Percentiles rank a stretch among this genome's conserved stretches.
Conservation (phyloP, 2,888 invertebrate genomes). For the Sarcophaga rosellei region DNA sequence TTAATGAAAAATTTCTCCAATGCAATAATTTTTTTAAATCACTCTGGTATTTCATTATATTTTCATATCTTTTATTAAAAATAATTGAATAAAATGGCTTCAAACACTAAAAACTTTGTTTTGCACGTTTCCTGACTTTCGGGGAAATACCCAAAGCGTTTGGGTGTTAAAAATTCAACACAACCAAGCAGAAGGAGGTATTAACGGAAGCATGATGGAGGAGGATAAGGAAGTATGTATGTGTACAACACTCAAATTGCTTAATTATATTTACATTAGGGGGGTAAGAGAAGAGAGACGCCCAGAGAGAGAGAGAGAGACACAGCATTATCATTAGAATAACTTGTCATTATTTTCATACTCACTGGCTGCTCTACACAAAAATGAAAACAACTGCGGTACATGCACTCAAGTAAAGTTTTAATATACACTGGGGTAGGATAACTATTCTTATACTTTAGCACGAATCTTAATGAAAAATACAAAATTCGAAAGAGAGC, state of each 20-base stretch:
- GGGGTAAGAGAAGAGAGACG: not conserved
- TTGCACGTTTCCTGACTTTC: not conserved
- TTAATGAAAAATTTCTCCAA: too few relatives aligned
- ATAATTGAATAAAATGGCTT: slow-evolving; percentile 22
- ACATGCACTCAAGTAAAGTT: too few relatives aligned
- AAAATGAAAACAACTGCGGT: too few relatives aligned
- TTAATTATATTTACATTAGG: slow-evolving; percentile 43
- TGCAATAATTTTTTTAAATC: too few relatives aligned
- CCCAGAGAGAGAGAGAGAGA: too few relatives aligned
- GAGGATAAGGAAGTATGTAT: not conserved
- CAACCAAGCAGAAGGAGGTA: not conserved
- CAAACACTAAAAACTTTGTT: slow-evolving; percentile 8
- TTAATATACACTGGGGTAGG: too few relatives aligned
- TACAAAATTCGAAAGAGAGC: too few relatives aligned
- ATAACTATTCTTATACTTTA: too few relatives aligned
- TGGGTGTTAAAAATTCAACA: not conserved
- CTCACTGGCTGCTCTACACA: too few relatives aligned
- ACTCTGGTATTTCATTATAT: too few relatives aligned
- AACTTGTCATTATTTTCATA: not conserved
- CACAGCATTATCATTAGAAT: not conserved
- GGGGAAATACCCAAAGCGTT: not conserved
- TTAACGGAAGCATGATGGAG: not conserved
- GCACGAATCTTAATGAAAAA: too few relatives aligned
- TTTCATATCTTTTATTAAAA: too few relatives aligned
- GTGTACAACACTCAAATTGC: slow-evolving; percentile 1